These are phyloP conservation scores for Bambusicola thoracicus DNA, from an alignment of 2,113 vertebrate species.

Conservation along the genomic window DNA sequence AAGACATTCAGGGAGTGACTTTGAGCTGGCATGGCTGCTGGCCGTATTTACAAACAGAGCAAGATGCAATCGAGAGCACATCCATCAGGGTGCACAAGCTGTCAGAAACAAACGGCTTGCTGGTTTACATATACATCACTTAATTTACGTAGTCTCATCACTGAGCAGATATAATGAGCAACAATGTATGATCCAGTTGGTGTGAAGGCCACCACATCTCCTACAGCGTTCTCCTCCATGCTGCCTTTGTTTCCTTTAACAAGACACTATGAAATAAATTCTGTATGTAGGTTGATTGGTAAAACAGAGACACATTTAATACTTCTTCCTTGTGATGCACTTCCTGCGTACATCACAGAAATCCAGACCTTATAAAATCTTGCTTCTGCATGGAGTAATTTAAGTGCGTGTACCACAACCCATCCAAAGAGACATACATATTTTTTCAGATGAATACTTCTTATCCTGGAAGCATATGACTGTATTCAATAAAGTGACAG, in stretches of 20 bases:
- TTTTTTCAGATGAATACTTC: neutral
- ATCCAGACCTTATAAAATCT: neutral
- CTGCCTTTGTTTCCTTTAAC: neutral
- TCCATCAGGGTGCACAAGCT: fast-evolving
- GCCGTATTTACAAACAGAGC: neutral
- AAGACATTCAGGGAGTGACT: neutral
- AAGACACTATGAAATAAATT: neutral
- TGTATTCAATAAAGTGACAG: neutral
- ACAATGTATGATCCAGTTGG: neutral
- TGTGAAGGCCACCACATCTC: neutral
- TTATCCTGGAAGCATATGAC: neutral
- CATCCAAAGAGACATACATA: neutral
- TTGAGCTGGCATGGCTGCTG: neutral
- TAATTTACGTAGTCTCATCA: neutral
- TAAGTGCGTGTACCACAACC: fast-evolving
- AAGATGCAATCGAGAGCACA: neutral
- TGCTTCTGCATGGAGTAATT: neutral
- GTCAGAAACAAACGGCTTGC: neutral
- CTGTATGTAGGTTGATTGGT: neutral
- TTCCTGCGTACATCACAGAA: neutral
- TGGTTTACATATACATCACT: fast-evolving
- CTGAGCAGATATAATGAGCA: neutral
- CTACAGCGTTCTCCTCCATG: neutral
- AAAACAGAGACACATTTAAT: neutral
- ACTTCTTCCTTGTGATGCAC: neutral